These are phyloP conservation scores for Hydropsyche tenuis DNA, from an alignment of 1,140 invertebrate species.

Conservation along the genomic window DNA sequence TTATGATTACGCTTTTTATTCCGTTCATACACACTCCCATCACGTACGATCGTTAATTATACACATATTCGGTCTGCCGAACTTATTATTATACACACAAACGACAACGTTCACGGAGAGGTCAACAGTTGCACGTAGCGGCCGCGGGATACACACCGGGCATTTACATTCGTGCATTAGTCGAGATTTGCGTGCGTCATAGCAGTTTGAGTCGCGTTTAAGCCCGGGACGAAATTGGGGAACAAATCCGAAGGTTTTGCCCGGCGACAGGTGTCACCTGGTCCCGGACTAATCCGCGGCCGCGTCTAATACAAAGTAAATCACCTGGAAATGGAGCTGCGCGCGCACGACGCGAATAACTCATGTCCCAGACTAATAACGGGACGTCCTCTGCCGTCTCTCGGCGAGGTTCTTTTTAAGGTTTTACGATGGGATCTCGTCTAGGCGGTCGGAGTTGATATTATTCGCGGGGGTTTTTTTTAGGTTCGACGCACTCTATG, in stretches of 20 bases:
- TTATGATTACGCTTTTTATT: conserved; percentile 1
- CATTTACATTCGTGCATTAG: background rate
- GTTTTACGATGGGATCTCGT: too few relatives aligned
- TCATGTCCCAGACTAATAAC: conserved; percentile 28
- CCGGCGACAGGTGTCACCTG: conserved; percentile 35
- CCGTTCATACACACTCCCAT: too few relatives aligned
- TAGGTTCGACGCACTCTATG: too few relatives aligned
- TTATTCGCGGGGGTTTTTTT: too few relatives aligned
- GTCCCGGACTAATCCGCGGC: conserved; percentile 30
- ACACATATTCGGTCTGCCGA: too few relatives aligned
- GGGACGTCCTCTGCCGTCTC: background rate
- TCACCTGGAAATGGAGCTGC: conserved; percentile 41
- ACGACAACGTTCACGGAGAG: background rate
- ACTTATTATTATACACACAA: background rate
- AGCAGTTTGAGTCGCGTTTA: conserved; percentile 14
- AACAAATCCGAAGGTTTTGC: conserved; percentile 35
- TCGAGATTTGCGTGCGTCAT: conserved; percentile 28
- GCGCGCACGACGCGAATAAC: conserved; percentile 24
- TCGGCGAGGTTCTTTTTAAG: too few relatives aligned
- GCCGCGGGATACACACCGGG: too few relatives aligned
- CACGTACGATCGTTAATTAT: too few relatives aligned
- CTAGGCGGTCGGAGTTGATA: too few relatives aligned
- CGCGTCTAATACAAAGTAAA: conserved; percentile 41
- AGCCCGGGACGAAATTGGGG: conserved; percentile 31
- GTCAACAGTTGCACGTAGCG: background rate